Conservation (phyloP, 2,888 invertebrate genomes). For the Tigriopus californicus region DNA sequence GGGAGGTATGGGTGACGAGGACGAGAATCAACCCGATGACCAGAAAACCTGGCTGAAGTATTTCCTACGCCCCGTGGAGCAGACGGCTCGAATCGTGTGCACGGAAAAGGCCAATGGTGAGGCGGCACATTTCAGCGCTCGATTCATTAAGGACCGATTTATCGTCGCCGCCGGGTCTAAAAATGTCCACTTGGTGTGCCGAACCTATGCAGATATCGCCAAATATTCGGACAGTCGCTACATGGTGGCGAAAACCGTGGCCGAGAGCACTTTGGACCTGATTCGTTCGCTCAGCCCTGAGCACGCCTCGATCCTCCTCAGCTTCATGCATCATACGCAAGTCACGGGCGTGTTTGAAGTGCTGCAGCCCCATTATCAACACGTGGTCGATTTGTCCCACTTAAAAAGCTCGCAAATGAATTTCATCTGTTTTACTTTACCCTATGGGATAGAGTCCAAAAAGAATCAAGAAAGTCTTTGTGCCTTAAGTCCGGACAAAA, state of each 20-base stretch:
- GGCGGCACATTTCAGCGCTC: slow-evolving; percentile 29
- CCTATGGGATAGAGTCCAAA: not conserved
- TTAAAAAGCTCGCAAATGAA: slow-evolving; percentile 24
- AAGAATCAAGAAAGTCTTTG: not conserved
- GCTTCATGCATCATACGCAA: slow-evolving; percentile 20
- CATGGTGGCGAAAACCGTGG: slow-evolving; percentile 25
- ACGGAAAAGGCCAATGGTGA: slow-evolving; percentile 29
- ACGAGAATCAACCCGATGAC: slow-evolving; percentile 24
- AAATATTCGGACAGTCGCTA: slow-evolving; percentile 23
- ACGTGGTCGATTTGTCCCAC: slow-evolving; percentile 28
- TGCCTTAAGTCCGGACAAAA: slow-evolving; percentile 8
- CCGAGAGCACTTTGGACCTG: slow-evolving; percentile 23
- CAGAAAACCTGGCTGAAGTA: slow-evolving; percentile 28
- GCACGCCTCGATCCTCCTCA: slow-evolving; percentile 17
- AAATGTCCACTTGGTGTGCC: slow-evolving; percentile 30
- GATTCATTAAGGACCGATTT: slow-evolving; percentile 24
- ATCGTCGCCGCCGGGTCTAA: slow-evolving; percentile 30
- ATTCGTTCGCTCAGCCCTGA: slow-evolving; percentile 22
- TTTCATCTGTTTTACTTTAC: slow-evolving; percentile 12
- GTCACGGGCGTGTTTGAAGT: slow-evolving; percentile 30
- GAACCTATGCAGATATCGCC: slow-evolving; percentile 21
- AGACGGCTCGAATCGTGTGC: slow-evolving; percentile 20
- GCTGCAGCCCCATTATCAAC: slow-evolving; percentile 28
- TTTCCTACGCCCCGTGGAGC: slow-evolving; percentile 23
- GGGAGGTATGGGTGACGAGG: slow-evolving; percentile 32